phyloP scores from a whole-genome alignment of 1,140 invertebrate species.

The Papilio polyxenes region DNA sequence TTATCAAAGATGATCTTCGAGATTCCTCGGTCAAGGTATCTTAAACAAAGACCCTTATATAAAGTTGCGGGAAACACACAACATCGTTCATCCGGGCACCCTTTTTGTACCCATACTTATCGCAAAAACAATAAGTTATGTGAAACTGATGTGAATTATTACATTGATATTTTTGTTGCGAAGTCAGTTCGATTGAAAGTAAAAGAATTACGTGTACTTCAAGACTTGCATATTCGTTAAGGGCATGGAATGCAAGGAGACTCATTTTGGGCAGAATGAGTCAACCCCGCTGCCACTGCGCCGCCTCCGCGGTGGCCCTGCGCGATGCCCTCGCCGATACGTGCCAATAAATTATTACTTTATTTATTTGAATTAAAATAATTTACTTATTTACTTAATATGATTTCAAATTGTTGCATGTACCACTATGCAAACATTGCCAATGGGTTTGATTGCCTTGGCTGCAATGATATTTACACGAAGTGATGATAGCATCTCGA shows the following conservation, averaged over 20 bases:
- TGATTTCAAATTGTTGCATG: neutral
- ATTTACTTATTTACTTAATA: neutral
- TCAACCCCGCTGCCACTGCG: neutral
- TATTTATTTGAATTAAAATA: neutral
- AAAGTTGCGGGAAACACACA: too few species aligned
- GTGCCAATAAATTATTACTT: neutral
- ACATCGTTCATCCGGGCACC: too few species aligned
- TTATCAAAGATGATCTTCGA: too few species aligned
- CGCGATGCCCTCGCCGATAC: neutral
- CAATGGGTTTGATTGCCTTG: too few species aligned
- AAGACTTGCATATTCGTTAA: conserved; percentile 12
- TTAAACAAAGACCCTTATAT: too few species aligned
- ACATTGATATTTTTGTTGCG: neutral
- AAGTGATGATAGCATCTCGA: neutral
- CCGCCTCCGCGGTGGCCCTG: neutral
- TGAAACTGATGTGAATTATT: neutral
- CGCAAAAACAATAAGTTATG: neutral
- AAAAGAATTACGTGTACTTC: conserved; percentile 16
- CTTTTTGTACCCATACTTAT: neutral
- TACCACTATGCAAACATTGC: too few species aligned
- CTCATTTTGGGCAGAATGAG: conserved; percentile 3
- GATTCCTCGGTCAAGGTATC: too few species aligned
- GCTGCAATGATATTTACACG: neutral
- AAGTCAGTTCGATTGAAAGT: neutral
- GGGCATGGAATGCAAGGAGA: conserved; percentile 18